phyloP scores from a whole-genome alignment of 2,888 invertebrate species.

The Oscheius sp. region DNA sequence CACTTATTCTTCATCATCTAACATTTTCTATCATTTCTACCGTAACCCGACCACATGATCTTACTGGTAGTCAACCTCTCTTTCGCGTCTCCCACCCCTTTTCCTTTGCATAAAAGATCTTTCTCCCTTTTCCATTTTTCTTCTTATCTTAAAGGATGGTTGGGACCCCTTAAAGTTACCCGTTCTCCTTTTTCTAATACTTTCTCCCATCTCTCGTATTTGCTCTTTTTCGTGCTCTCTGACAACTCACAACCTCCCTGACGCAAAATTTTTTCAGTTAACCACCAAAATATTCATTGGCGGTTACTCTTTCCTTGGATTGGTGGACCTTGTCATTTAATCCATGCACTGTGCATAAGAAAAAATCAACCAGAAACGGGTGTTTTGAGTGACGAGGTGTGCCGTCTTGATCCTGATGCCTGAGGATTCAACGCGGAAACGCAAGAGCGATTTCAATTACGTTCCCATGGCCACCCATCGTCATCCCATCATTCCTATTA shows the following conservation, averaged over 20 bases:
- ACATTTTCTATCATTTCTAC: no score
- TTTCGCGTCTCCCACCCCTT: no score
- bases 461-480: conserved; percentile 1
- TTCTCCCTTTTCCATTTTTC: no score
- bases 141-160: no score
- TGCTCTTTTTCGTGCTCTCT: background rate
- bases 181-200: no score
- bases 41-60: no score
- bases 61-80: no score
- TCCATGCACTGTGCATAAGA: conserved; percentile 20
- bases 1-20: no score
- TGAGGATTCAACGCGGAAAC: conserved; percentile 28
- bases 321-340: conserved; percentile 16
- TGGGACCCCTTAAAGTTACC: no score
- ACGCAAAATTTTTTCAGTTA: conserved; percentile 26
- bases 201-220: no score
- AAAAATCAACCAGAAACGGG: conserved; percentile 8
- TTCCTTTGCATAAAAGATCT: no score
- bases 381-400: conserved; percentile 21
- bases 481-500: conserved; percentile 8
- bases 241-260: background rate
- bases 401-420: conserved; percentile 12
- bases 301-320: conserved; percentile 19
- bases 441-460: conserved; percentile 18
- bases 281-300: conserved; percentile 10